Percentiles rank a stretch among this genome's conserved stretches.
Conservation (phyloP, 2,797 vertebrate species). For the Sebastes matsubarae region DNA sequence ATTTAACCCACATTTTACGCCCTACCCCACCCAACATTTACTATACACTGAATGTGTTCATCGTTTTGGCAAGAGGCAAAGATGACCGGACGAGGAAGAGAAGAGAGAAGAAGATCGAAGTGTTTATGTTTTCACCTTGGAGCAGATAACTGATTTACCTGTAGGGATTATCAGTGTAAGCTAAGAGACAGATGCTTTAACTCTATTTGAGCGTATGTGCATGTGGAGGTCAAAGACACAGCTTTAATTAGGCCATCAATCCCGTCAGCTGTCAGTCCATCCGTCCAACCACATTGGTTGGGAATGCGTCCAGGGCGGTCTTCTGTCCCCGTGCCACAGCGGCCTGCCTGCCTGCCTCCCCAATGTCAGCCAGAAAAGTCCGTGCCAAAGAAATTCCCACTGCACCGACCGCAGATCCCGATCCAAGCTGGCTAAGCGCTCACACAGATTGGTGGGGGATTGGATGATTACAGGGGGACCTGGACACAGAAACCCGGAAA, state of each 20-base stretch:
- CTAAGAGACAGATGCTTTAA: not conserved
- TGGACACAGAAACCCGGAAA: constrained; percentile 18
- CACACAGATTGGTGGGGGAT: constrained; percentile 27
- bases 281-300: constrained; percentile 38
- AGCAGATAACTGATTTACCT: constrained; percentile 1
- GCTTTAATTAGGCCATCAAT: constrained; percentile 50
- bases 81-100: not conserved
- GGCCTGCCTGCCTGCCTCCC: constrained; percentile 21
- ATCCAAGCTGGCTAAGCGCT: constrained; percentile 43
- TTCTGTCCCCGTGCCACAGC: constrained; percentile 38
- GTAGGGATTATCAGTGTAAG: not conserved
- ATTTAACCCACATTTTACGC: constrained; percentile 7
- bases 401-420: constrained; percentile 25
- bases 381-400: constrained; percentile 67
- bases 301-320: constrained; percentile 48
- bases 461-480: constrained; percentile 58
- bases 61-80: not conserved
- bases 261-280: constrained; percentile 34
- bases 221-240: constrained; percentile 20
- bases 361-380: constrained; percentile 55
- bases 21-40: constrained; percentile 26
- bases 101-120: not conserved
- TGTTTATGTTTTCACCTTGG: not conserved
- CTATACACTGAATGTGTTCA: not conserved
- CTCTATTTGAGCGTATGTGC: constrained; percentile 10